Percentiles rank a stretch among this genome's conserved stretches.
Conservation (phyloP, 2,888 invertebrate genomes). For the Tenthredo distinguenda region DNA sequence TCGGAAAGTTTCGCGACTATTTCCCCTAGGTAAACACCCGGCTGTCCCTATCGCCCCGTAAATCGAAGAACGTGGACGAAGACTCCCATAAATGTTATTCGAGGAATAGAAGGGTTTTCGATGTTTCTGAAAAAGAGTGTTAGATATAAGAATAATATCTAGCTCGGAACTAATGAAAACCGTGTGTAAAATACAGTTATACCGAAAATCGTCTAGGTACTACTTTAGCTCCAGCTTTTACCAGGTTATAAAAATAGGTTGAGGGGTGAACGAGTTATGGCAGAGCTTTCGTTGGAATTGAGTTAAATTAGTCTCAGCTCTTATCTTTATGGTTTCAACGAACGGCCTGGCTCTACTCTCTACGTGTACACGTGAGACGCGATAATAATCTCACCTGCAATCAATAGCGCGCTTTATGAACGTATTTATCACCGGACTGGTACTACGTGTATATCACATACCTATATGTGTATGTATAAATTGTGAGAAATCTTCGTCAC, state of each 20-base stretch:
- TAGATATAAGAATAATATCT: too few relatives aligned
- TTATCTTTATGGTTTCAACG: conserved; percentile 49
- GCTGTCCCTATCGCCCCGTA: background rate
- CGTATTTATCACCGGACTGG: conserved; percentile 19
- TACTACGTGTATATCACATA: background rate
- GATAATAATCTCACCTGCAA: conserved; percentile 36
- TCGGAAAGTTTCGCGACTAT: background rate
- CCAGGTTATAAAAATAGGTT: conserved; percentile 30
- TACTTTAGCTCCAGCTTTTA: background rate
- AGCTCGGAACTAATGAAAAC: too few relatives aligned
- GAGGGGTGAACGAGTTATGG: conserved; percentile 42
- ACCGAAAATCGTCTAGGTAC: too few relatives aligned
- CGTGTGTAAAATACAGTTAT: too few relatives aligned
- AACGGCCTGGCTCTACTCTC: conserved; percentile 2
- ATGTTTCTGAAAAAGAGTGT: background rate
- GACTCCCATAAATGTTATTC: background rate
- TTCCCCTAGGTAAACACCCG: background rate
- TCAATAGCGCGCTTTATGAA: conserved; percentile 32
- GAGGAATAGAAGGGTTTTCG: background rate
- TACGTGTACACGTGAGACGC: background rate
- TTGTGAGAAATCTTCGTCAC: background rate
- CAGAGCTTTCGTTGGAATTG: conserved; percentile 46
- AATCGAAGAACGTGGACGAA: background rate
- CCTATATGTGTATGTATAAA: background rate
- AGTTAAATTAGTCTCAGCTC: conserved; percentile 44